Percentiles rank a stretch among this genome's conserved stretches.
phyloP scores from a whole-genome alignment of 2,797 vertebrate species.

The Decapterus maruadsi region DNA sequence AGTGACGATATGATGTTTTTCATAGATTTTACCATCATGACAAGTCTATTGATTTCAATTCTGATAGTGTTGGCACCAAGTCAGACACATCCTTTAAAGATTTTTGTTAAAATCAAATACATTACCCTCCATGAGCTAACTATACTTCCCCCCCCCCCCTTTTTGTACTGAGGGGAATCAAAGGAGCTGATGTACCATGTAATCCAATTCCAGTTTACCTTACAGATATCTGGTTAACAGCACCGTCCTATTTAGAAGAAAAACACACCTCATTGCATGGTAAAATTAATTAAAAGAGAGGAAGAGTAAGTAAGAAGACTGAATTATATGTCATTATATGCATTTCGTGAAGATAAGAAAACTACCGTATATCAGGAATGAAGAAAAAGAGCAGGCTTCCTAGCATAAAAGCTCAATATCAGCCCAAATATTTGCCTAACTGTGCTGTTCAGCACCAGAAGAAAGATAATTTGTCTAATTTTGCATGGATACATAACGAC shows the following conservation, averaged over 20 bases:
- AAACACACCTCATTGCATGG: too few relatives aligned
- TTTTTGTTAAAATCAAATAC: background rate
- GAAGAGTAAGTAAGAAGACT: background rate
- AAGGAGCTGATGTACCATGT: background rate
- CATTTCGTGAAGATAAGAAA: background rate
- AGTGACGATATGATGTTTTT: background rate
- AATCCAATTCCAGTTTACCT: background rate
- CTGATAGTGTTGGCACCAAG: background rate
- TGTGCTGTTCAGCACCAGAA: constrained; percentile 16
- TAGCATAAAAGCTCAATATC: background rate
- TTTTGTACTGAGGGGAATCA: background rate
- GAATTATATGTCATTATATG: background rate
- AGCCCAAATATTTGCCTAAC: constrained; percentile 19
- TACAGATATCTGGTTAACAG: background rate
- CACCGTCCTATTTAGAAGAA: too few relatives aligned
- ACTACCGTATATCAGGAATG: background rate
- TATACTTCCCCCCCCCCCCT: background rate
- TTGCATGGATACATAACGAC: constrained; percentile 40
- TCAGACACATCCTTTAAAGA: background rate
- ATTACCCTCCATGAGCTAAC: background rate
- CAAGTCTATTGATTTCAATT: background rate
- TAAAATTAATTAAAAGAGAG: background rate
- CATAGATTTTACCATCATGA: background rate
- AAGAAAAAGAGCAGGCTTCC: background rate
- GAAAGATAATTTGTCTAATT: constrained; percentile 46